Evolutionary conservation across 2,888 invertebrate genomes (phyloP).

Genomic region (Boloria selene): DNA sequence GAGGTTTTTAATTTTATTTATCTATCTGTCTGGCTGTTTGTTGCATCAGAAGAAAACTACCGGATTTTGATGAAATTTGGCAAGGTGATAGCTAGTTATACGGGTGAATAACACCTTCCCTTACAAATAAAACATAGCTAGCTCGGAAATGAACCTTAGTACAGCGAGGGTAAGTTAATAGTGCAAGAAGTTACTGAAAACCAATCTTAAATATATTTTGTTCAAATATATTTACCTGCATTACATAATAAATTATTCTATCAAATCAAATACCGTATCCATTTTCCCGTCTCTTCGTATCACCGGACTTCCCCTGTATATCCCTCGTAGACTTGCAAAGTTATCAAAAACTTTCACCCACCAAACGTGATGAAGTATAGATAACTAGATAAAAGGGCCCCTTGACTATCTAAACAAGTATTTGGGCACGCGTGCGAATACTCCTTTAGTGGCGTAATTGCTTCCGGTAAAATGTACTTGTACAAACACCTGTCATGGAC

Average conservation of each 20-base stretch:
- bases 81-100: too few species aligned
- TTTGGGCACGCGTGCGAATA: conserved; percentile 43
- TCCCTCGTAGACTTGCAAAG: conserved; percentile 11
- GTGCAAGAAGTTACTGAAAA: too few species aligned
- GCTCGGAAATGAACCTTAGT: too few species aligned
- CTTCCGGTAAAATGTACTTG: conserved; percentile 22
- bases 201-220: too few species aligned
- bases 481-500: conserved; percentile 4
- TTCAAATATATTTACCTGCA: too few species aligned
- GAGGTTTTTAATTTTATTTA: too few species aligned
- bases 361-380: conserved; percentile 61
- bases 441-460: conserved; percentile 21
- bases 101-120: too few species aligned
- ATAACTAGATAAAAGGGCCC: conserved; percentile 57
- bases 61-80: too few species aligned
- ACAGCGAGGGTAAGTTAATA: too few species aligned
- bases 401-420: conserved; percentile 49
- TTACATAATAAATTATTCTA: not conserved
- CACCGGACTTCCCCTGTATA: conserved; percentile 17
- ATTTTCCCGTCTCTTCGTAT: conserved; percentile 25
- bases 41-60: too few species aligned
- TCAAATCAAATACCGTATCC: not conserved
- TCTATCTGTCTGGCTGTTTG: too few species aligned
- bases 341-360: conserved; percentile 24
- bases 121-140: too few species aligned